These are phyloP conservation scores for Drosophila sp. DNA, from an alignment of 1,140 invertebrate genomes.

Conservation along the genomic window DNA sequence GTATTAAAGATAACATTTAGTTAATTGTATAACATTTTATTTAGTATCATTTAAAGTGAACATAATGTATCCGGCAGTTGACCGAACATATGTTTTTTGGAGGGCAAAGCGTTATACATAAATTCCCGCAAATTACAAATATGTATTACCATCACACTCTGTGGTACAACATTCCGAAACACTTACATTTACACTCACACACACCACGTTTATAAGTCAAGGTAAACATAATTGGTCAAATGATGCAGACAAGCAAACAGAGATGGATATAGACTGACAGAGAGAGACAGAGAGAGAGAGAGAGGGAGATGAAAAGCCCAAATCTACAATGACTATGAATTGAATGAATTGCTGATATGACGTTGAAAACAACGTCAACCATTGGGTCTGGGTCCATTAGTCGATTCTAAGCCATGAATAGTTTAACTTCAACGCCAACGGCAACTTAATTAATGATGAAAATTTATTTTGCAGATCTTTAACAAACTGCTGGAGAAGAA, in stretches of 20 bases:
- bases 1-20: not conserved
- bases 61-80: not conserved
- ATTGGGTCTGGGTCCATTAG: conserved; percentile 56
- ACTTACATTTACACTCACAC: conserved; percentile 30
- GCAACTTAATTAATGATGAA: conserved; percentile 59
- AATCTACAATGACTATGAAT: conserved; percentile 74
- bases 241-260: not conserved
- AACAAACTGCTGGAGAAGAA: conserved; percentile 86
- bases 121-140: conserved; percentile 42
- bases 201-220: conserved; percentile 73
- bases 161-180: conserved; percentile 39
- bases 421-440: conserved; percentile 15
- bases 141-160: conserved; percentile 36
- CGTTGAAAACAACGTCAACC: conserved; percentile 29
- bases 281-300: not conserved
- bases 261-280: not conserved
- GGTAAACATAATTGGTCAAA: conserved; percentile 63
- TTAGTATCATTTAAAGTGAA: not conserved
- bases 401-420: conserved; percentile 46
- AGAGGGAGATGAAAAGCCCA: conserved; percentile 43
- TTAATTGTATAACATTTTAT: not conserved
- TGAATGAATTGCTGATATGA: conserved; percentile 46
- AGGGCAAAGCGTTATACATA: conserved; percentile 9
- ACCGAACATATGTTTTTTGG: not conserved
- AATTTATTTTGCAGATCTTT: conserved; percentile 86